Conservation (phyloP, 2,113 vertebrate species). For the Chaetodon auriga region DNA sequence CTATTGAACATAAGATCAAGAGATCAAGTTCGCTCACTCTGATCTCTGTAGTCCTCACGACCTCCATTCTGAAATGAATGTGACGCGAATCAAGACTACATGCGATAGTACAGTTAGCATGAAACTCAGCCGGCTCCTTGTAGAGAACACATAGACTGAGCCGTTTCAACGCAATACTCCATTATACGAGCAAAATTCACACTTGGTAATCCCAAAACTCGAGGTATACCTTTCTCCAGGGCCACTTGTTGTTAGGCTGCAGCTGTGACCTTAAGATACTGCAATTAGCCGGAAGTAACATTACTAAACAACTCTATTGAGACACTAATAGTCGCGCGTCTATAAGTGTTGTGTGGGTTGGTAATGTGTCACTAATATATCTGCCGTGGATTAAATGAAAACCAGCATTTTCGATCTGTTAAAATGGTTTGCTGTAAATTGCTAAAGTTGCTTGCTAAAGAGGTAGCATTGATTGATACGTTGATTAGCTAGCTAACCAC, state of each 20-base stretch:
- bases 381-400: rapidly evolving
- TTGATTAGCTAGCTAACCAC: neutral
- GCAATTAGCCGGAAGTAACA: neutral
- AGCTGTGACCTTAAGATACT: slow-evolving; percentile 28
- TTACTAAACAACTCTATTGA: neutral
- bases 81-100: no score
- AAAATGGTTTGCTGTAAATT: neutral
- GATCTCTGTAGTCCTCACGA: neutral
- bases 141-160: no score
- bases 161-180: neutral
- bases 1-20: neutral
- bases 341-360: neutral
- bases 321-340: rapidly evolving
- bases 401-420: neutral
- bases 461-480: neutral
- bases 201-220: neutral
- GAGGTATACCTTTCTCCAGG: neutral
- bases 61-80: neutral
- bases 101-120: neutral
- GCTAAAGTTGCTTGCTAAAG: neutral
- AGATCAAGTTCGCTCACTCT: neutral
- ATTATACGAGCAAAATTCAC: neutral
- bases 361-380: rapidly evolving
- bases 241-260: neutral
- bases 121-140: neutral